Evolutionary conservation across 1,140 invertebrate species (phyloP), one percentile per base, ranked within the genome.

Genomic region (Planococcus citri): DNA sequence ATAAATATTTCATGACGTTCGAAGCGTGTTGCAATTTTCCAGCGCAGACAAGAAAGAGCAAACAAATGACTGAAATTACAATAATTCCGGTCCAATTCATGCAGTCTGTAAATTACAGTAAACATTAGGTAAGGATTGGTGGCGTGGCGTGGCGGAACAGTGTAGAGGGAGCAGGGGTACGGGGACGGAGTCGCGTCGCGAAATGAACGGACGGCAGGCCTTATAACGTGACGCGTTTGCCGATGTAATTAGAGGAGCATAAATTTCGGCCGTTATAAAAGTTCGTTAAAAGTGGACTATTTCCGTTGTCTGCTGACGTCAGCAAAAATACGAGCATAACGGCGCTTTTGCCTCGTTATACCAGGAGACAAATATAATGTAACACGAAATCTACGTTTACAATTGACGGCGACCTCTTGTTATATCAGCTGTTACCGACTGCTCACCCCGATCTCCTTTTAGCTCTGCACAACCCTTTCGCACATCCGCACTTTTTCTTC

Each of bases 1-100:
- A n/a, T 51, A 51, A 51, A 51, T 51, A 51, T 51, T 51, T 17
- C 12, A 51, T 20, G 41, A n/a, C 41, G 17, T 51, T 51, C 12
- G n/a, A 51, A 51, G 17, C 41, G 41, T 51, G 41, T n/a, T 17
- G 41, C 17, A 51, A 51, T 51, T 9, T 51, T 51, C 41, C 41
- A 51, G 41, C 41, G 41, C 17, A 51, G 41, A 51, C 41, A 51
- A 51, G 41, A 51, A 51, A 6, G 6, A 51, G 41, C 41, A 51
- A 51, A 51, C 41, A 51, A 51, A 51, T 51, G 41, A 51, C 41
- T 51, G 41, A 51, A 51, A 51, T 51, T 51, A 51, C 41, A 51
- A 51, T 51, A 51, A 51, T 51, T 51, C 41, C 41, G 17, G 41
- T 51, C 41, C 41, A 51, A 51, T 51, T 51, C 41, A 51, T 51